Evolutionary conservation across 1,140 invertebrate species (phyloP).

Genomic region (Littorina saxatilis): DNA sequence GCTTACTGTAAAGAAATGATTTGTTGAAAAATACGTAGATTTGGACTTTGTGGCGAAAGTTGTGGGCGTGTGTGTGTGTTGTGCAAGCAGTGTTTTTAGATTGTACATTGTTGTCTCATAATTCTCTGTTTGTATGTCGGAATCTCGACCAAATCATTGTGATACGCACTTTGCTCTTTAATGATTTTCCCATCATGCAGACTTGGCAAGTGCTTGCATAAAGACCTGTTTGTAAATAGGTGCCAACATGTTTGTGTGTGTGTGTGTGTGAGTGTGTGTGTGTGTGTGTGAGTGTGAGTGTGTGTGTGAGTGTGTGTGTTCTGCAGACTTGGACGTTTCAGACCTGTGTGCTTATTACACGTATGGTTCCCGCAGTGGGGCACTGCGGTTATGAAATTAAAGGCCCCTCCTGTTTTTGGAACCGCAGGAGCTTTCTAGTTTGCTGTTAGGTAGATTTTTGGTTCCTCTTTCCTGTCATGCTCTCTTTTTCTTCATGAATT

Average conservation of each 20-base stretch:
- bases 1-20: no score
- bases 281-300: not conserved
- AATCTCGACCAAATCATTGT: constrained; percentile 36
- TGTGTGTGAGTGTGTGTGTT: not conserved
- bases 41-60: not conserved
- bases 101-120: not conserved
- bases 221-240: not conserved
- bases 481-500: no score
- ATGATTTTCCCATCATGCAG: not conserved
- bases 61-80: not conserved
- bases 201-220: not conserved
- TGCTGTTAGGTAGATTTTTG: no score
- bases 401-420: no score
- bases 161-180: constrained; percentile 15
- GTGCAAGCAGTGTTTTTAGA: not conserved
- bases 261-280: not conserved
- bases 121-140: not conserved
- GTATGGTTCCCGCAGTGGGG: no score
- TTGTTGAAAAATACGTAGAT: no score
- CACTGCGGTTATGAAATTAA: no score
- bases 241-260: not conserved
- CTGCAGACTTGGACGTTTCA: not conserved
- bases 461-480: no score
- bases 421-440: no score
- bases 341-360: no score